A percentile compares a stretch with the other conserved stretches of the same genome.
Evolutionary conservation across 2,797 vertebrate species (phyloP).

Genomic region (Thamnophis elegans): DNA sequence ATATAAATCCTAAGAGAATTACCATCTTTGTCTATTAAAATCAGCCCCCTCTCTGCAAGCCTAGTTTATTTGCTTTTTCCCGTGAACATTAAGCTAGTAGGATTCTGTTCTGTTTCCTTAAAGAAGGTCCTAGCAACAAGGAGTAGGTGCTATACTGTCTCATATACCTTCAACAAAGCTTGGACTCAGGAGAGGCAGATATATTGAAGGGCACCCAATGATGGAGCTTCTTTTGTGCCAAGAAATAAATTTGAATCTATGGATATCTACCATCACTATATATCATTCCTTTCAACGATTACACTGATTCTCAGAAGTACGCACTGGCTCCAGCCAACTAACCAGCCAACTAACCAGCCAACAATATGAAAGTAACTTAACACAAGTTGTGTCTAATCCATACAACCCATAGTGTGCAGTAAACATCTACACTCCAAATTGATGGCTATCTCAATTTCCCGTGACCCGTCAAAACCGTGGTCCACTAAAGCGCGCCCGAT

Average conservation of each 20-base stretch:
- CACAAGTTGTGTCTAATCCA: background rate
- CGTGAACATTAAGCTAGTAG: background rate
- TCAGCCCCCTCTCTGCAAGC: background rate
- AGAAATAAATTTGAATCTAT: background rate
- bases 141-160: background rate
- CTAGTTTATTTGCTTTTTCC: background rate
- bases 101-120: background rate
- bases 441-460: background rate
- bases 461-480: too few relatives aligned
- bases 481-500: too few relatives aligned
- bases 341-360: background rate
- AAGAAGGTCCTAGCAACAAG: background rate
- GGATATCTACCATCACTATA: background rate
- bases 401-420: background rate
- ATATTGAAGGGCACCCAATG: background rate
- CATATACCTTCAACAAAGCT: background rate
- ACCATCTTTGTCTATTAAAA: background rate
- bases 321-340: background rate
- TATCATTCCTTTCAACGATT: background rate
- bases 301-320: background rate
- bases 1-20: background rate
- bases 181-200: background rate
- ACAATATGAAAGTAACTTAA: background rate
- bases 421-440: background rate
- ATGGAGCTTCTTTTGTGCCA: background rate